A percentile compares a stretch with the other conserved stretches of the same genome.
These are phyloP conservation scores for Altica lythri DNA, from an alignment of 2,888 invertebrate species.

Conservation along the genomic window DNA sequence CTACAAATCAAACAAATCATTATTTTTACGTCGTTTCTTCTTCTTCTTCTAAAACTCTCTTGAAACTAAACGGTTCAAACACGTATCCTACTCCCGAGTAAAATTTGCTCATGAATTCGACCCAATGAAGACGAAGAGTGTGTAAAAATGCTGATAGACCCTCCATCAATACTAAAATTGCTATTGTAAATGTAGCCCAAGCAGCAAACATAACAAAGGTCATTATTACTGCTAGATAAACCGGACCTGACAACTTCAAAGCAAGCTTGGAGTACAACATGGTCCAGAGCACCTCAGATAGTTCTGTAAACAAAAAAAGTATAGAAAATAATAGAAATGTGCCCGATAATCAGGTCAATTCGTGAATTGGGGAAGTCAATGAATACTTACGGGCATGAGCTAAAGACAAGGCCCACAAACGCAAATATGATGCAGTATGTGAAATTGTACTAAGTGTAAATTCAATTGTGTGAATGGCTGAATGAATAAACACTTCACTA, in stretches of 20 bases:
- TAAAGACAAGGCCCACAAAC: conserved; percentile 94
- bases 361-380: neutral
- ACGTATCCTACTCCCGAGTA: conserved; percentile 81
- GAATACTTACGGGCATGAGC: conserved; percentile 90
- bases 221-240: conserved; percentile 57
- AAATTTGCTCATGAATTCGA: conserved; percentile 86
- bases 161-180: conserved; percentile 87
- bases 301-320: conserved; percentile 45
- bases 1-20: neutral
- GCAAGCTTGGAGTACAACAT: conserved; percentile 44
- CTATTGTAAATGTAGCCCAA: conserved; percentile 82
- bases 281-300: conserved; percentile 50
- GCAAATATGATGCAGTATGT: conserved; percentile 94
- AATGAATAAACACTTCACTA: conserved; percentile 89
- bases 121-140: conserved; percentile 86
- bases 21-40: conserved; percentile 31
- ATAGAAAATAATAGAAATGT: no score
- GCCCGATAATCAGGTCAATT: no score
- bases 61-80: conserved; percentile 87
- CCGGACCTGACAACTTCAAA: conserved; percentile 45
- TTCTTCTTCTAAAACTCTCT: conserved; percentile 68
- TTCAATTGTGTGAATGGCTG: conserved; percentile 95
- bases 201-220: conserved; percentile 71
- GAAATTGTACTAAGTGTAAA: conserved; percentile 95
- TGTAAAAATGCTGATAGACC: no score